Conservation (phyloP, 2,888 invertebrate genomes). For the Pteria penguin region DNA sequence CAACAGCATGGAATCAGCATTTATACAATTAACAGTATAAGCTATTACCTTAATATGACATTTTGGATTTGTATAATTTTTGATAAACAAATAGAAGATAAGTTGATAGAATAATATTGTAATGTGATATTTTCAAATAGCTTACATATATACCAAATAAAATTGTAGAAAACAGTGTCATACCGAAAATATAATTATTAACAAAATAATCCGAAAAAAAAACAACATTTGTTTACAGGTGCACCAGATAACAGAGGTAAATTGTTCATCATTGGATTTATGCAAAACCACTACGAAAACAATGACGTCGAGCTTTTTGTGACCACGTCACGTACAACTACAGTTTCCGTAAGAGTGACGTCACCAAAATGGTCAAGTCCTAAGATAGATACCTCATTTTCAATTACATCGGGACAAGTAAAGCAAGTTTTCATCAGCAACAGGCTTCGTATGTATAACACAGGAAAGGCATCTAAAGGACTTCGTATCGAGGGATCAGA, state of each 20-base stretch:
- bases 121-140: no score
- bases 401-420: background rate
- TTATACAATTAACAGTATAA: no score
- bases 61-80: no score
- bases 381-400: constrained; percentile 7
- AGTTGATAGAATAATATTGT: no score
- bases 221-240: no score
- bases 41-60: no score
- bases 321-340: constrained; percentile 15
- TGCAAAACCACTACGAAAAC: background rate
- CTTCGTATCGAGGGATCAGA: constrained; percentile 38
- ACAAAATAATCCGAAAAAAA: no score
- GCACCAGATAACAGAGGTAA: constrained; percentile 9
- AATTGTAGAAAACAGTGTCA: no score
- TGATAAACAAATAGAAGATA: no score
- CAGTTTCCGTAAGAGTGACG: background rate
- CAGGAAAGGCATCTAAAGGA: background rate
- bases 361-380: constrained; percentile 4
- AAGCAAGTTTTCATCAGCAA: constrained; percentile 7
- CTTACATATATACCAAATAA: no score
- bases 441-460: background rate
- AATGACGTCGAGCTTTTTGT: constrained; percentile 8
- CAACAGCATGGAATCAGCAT: no score
- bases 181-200: no score
- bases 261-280: constrained; percentile 11